These are phyloP conservation scores for Netelia melanura DNA, from an alignment of 2,888 invertebrate genomes.

Conservation along the genomic window DNA sequence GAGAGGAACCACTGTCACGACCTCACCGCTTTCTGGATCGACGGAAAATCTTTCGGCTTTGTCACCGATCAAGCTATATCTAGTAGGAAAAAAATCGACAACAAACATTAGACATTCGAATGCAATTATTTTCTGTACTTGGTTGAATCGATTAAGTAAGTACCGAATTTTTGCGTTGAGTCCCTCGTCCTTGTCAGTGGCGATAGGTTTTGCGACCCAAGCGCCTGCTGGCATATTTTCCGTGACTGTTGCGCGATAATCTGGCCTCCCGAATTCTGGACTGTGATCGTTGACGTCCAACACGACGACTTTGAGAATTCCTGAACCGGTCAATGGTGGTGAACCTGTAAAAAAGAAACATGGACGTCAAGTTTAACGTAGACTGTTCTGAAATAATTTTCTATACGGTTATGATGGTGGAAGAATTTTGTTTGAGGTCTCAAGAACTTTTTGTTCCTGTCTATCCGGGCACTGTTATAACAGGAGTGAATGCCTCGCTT, in stretches of 20 bases:
- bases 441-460: slow-evolving; percentile 20
- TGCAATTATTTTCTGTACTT: neutral
- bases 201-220: slow-evolving; percentile 91
- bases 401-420: neutral
- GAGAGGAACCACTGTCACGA: slow-evolving; percentile 90
- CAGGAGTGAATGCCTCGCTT: slow-evolving; percentile 27
- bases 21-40: slow-evolving; percentile 91
- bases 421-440: slow-evolving; percentile 40
- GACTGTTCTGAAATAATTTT: neutral
- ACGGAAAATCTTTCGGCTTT: slow-evolving; percentile 93
- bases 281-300: slow-evolving; percentile 98
- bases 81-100: slow-evolving; percentile 74
- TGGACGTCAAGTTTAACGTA: neutral
- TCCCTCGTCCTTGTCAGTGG: slow-evolving; percentile 93
- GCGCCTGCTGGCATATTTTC: slow-evolving; percentile 94
- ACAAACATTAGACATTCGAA: neutral
- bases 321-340: slow-evolving; percentile 96
- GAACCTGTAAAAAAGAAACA: slow-evolving; percentile 88
- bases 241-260: slow-evolving; percentile 91
- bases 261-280: slow-evolving; percentile 94
- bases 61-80: slow-evolving; percentile 93
- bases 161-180: slow-evolving; percentile 94
- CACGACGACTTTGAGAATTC: slow-evolving; percentile 94
- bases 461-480: neutral
- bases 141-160: slow-evolving; percentile 5